Percentiles rank a stretch among this genome's conserved stretches.
Conservation (phyloP, 92 coral and sea anemone genomes). For the Anthopleura xanthogrammica region DNA sequence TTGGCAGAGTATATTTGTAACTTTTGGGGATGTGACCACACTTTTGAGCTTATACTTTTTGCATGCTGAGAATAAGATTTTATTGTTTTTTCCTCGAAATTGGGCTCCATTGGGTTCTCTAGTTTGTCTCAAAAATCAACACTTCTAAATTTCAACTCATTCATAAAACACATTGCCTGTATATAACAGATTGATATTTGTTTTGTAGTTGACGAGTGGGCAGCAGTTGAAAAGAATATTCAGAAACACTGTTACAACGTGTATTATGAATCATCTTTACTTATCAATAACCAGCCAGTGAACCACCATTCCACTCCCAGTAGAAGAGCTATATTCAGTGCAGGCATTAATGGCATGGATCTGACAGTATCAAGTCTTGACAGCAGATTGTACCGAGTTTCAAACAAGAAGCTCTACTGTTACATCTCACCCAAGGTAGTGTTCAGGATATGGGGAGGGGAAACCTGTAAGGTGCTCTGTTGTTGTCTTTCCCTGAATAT, state of each 20-base stretch:
- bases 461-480: neutral
- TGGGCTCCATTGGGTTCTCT: too few relatives aligned
- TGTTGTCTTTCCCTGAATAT: too few relatives aligned
- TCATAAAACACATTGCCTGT: too few relatives aligned
- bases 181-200: neutral
- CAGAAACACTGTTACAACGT: conserved; percentile 76
- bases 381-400: conserved; percentile 3
- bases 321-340: neutral
- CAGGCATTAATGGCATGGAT: neutral
- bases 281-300: conserved; percentile 21
- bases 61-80: too few relatives aligned
- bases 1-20: too few relatives aligned
- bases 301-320: neutral
- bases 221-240: conserved; percentile 64
- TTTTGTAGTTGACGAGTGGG: conserved; percentile 58
- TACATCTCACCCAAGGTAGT: conserved; percentile 86
- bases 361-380: conserved; percentile 19
- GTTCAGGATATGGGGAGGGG: neutral
- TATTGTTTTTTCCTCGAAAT: too few relatives aligned
- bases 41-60: too few relatives aligned
- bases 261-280: conserved; percentile 82
- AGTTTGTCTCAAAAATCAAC: too few relatives aligned
- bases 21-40: too few relatives aligned
- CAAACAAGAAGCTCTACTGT: conserved; percentile 70
- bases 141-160: too few relatives aligned